Evolutionary conservation across 2,888 invertebrate species (phyloP), one percentile per base, ranked within the genome.

Genomic region (Caenorhabditis sp.): DNA sequence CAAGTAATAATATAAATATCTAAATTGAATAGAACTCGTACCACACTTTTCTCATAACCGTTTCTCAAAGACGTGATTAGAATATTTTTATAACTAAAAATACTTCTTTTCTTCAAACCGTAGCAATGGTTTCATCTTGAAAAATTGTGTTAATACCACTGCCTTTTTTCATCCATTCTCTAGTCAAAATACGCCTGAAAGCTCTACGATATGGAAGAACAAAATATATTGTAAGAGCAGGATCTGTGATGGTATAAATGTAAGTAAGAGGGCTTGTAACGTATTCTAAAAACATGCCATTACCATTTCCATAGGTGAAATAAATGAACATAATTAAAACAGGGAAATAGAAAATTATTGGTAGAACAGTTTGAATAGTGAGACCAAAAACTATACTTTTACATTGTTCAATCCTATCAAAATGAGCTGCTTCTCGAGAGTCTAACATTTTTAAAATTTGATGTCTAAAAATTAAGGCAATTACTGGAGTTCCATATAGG

Each of bases 351-450:
- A 57, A 65, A 31, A 70, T 14, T 12, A 62, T 43, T 3, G 70
- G 70, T 0, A 70, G 53, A 1, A 70, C 49, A 0, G 70, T 70
- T 58, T 70, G 70, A 17, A 70, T 61, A 12, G 65, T 70, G 12
- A 70, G 54, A 0, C 70, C 70, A 65, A 38, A 53, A 53, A 70
- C 58, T 58, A 70, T 65, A 43, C 70, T 70, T 49, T 65, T 70
- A 17, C 65, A 50, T 52, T 70, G 70, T 26, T 21, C 58, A 17
- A 65, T 70, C 14, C 65, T 70, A 3, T 58, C 70, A 1, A 57
- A n/a, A 7, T 65, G n/a, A n/a, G n/a, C n/a, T n/a, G n/a, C n/a
- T n/a, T n/a, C n/a, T n/a, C n/a, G n/a, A n/a, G n/a, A n/a, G n/a
- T n/a, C n/a, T n/a, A 65, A 36, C 2, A 65, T 49, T 38, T 59